A percentile compares a stretch with the other conserved stretches of the same genome.
phyloP scores from a whole-genome alignment of 2,888 invertebrate genomes.

The Fragum sueziense region DNA sequence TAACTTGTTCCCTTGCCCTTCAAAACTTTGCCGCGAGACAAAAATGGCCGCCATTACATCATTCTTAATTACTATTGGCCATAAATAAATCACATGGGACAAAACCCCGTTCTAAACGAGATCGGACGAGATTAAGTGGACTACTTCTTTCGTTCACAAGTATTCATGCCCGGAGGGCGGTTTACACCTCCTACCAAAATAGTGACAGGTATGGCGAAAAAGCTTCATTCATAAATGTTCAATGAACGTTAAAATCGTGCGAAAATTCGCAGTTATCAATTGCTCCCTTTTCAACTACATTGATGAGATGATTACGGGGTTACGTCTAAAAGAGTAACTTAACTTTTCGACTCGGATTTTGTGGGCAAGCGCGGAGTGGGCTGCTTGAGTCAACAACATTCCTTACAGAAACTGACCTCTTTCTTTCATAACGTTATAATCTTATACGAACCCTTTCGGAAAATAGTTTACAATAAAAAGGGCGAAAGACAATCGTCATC shows the following conservation, averaged over 20 bases:
- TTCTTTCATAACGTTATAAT: too few species aligned
- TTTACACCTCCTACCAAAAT: conserved; percentile 1
- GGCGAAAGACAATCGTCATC: too few species aligned
- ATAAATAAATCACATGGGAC: conserved; percentile 18
- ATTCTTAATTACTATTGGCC: conserved; percentile 11
- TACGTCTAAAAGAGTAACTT: conserved; percentile 6
- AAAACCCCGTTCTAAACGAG: conserved; percentile 13
- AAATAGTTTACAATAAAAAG: too few species aligned
- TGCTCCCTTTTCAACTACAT: conserved; percentile 26
- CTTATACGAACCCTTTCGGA: too few species aligned
- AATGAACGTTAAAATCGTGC: conserved; percentile 40
- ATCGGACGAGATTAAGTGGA: conserved; percentile 3
- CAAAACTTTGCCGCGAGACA: conserved; percentile 19
- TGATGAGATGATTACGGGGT: conserved; percentile 15
- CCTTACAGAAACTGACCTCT: not conserved
- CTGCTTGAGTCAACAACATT: not conserved
- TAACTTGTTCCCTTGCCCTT: conserved; percentile 37
- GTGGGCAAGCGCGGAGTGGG: not conserved
- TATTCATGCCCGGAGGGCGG: conserved; percentile 2
- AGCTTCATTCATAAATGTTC: conserved; percentile 28
- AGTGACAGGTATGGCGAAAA: conserved; percentile 12
- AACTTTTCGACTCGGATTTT: conserved; percentile 15
- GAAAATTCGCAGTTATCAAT: conserved; percentile 30
- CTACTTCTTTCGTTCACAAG: not conserved
- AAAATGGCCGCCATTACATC: not conserved